phyloP scores from a whole-genome alignment of 2,888 invertebrate species.

The Zaprionus lineosus region DNA sequence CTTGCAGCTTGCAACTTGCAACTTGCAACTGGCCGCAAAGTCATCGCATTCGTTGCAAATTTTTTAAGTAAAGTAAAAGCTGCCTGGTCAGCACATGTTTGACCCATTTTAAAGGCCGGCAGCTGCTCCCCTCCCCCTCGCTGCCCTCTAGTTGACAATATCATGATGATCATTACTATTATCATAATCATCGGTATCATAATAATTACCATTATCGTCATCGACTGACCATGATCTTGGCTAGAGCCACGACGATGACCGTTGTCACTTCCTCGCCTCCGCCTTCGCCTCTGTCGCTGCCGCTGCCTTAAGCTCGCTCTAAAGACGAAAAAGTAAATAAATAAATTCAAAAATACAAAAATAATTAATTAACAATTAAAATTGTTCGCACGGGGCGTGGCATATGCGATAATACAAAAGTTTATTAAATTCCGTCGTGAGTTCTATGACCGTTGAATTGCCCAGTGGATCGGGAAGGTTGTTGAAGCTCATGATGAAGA shows the following conservation, averaged over 20 bases:
- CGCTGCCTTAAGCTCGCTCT: too few relatives aligned
- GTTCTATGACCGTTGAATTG: slow-evolving; percentile 32
- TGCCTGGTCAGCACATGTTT: slow-evolving; percentile 49
- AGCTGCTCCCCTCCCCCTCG: slow-evolving; percentile 9
- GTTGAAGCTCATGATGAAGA: neutral
- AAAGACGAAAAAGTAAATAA: slow-evolving; percentile 25
- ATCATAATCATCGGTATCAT: neutral
- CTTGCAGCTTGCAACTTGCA: slow-evolving; percentile 2
- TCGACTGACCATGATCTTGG: slow-evolving; percentile 42
- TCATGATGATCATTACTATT: slow-evolving; percentile 1
- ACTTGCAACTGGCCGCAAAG: slow-evolving; percentile 29
- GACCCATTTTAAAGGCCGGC: slow-evolving; percentile 63
- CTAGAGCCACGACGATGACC: slow-evolving; percentile 7
- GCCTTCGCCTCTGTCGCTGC: too few relatives aligned
- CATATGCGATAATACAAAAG: neutral
- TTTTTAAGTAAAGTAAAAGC: slow-evolving; percentile 56
- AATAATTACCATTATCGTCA: slow-evolving; percentile 1
- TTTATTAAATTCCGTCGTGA: slow-evolving; percentile 11
- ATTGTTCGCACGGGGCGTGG: slow-evolving; percentile 33
- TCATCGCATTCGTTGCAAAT: slow-evolving; percentile 26
- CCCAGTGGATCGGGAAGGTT: slow-evolving; percentile 7
- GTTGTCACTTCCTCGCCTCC: slow-evolving; percentile 16
- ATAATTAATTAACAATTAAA: slow-evolving; percentile 56
- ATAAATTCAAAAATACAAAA: slow-evolving; percentile 22
- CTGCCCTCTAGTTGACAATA: slow-evolving; percentile 20